Evolutionary conservation across 2,888 invertebrate species (phyloP).

Genomic region (Apocheima hispidaria): DNA sequence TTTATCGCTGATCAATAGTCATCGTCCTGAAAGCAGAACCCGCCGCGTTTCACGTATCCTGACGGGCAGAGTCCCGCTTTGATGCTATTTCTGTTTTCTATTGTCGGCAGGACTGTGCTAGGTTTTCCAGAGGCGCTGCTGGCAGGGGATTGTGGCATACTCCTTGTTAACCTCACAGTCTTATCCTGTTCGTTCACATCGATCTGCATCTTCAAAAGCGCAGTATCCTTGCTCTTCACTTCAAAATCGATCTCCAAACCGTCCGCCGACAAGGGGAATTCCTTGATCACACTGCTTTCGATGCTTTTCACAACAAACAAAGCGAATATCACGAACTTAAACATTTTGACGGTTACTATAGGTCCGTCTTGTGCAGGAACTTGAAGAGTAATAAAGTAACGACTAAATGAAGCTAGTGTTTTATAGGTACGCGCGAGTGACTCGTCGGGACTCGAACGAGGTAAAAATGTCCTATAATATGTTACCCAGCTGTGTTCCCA

Average conservation of each 20-base stretch:
- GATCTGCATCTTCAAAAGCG: slow-evolving; percentile 32
- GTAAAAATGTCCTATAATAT: background rate
- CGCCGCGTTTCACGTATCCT: slow-evolving; percentile 49
- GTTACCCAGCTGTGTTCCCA: too few relatives aligned
- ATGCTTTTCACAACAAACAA: slow-evolving; percentile 13
- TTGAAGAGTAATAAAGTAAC: background rate
- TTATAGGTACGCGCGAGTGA: slow-evolving; percentile 12
- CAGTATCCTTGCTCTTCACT: slow-evolving; percentile 35
- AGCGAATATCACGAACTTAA: slow-evolving; percentile 14
- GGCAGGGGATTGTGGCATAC: background rate
- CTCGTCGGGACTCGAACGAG: slow-evolving; percentile 1
- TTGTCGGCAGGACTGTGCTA: slow-evolving; percentile 20
- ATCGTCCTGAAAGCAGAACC: slow-evolving; percentile 54
- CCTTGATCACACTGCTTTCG: slow-evolving; percentile 21
- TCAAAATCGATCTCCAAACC: slow-evolving; percentile 39
- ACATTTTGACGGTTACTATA: slow-evolving; percentile 16
- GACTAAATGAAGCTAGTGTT: background rate
- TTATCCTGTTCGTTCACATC: slow-evolving; percentile 40
- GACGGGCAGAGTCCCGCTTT: slow-evolving; percentile 48
- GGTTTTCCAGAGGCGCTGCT: background rate
- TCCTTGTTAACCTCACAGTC: slow-evolving; percentile 22
- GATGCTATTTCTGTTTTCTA: slow-evolving; percentile 48
- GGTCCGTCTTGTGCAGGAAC: background rate
- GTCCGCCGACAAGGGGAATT: slow-evolving; percentile 35
- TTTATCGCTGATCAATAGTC: slow-evolving; percentile 40